Evolutionary conservation across 2,888 invertebrate species (phyloP), one percentile per base, ranked within the genome.

Genomic region (Hermaeophaga mercurialis): DNA sequence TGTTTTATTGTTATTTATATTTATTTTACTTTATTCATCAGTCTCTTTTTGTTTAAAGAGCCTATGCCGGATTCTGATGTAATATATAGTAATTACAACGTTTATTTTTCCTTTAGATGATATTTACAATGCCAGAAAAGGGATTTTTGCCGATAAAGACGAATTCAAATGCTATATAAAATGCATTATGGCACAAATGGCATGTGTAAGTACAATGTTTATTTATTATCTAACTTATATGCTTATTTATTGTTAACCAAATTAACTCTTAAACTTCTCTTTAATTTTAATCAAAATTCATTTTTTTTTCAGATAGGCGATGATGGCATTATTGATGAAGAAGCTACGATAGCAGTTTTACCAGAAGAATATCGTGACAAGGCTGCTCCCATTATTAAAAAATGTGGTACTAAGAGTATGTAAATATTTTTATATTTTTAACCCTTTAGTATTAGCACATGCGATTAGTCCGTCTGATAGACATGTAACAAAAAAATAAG

Each of bases 241-340:
- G n/a, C n/a, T n/a, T n/a, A n/a, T n/a, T n/a, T n/a, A n/a, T n/a
- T n/a, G n/a, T n/a, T n/a, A n/a, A n/a, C n/a, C n/a, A n/a, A n/a
- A n/a, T n/a, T n/a, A n/a, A n/a, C n/a, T n/a, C n/a, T n/a, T n/a
- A n/a, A n/a, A n/a, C n/a, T n/a, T n/a, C n/a, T n/a, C n/a, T n/a
- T n/a, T n/a, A n/a, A n/a, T n/a, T n/a, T n/a, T n/a, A n/a, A n/a
- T n/a, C n/a, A n/a, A n/a, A n/a, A n/a, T n/a, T n/a, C n/a, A n/a
- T n/a, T 14, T 18, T 9, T 41, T 34, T 62, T 69, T 46, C 57
- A 79, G 79, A 73, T 75, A 62, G 70, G 70, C 24, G 78, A 79
- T 12, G 76, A 78, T 41, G 79, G 78, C 2, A 66, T 69, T 5
- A 65, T 79, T 19, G 78, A 79, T 52, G 70, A 70, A 17, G 79